Evolutionary conservation across 2,888 invertebrate species (phyloP).

Genomic region (Ceraclea dissimilis): DNA sequence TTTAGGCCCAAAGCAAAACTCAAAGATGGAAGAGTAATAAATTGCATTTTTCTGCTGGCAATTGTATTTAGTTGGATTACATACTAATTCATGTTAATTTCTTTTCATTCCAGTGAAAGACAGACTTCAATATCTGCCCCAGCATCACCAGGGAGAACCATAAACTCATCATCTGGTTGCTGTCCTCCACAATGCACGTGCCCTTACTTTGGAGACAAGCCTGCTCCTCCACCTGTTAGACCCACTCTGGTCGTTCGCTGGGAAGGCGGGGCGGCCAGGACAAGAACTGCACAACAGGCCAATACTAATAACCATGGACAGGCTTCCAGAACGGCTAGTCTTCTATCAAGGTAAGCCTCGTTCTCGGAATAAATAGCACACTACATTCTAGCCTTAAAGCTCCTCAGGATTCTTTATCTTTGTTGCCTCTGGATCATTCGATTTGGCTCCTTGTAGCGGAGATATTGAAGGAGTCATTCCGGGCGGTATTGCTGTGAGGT

Average conservation of each 20-base stretch:
- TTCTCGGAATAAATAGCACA: no score
- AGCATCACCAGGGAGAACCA: slow-evolving; percentile 9
- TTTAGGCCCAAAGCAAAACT: no score
- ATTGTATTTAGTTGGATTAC: no score
- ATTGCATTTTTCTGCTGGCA: no score
- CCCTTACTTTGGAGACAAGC: slow-evolving; percentile 70
- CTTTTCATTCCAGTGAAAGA: slow-evolving; percentile 8
- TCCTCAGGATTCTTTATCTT: slow-evolving; percentile 59
- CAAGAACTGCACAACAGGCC: slow-evolving; percentile 5
- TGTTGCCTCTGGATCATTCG: no score
- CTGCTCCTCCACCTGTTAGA: slow-evolving; percentile 40
- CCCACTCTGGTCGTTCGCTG: slow-evolving; percentile 27
- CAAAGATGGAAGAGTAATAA: no score
- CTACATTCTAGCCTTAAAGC: no score
- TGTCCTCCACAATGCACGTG: slow-evolving; percentile 67
- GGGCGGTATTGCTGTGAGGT: no score
- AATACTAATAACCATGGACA: slow-evolving; percentile 7
- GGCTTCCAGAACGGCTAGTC: slow-evolving; percentile 9
- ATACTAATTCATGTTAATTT: no score
- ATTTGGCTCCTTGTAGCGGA: no score
- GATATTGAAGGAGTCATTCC: no score
- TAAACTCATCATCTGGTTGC: slow-evolving; percentile 26
- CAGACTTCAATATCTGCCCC: slow-evolving; percentile 12
- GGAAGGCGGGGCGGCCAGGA: slow-evolving; percentile 27
- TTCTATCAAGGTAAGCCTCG: slow-evolving; percentile 16